Base-by-base conservation (phyloP, 1,140 invertebrate species). In the Brachionus manjavacas region DNA sequence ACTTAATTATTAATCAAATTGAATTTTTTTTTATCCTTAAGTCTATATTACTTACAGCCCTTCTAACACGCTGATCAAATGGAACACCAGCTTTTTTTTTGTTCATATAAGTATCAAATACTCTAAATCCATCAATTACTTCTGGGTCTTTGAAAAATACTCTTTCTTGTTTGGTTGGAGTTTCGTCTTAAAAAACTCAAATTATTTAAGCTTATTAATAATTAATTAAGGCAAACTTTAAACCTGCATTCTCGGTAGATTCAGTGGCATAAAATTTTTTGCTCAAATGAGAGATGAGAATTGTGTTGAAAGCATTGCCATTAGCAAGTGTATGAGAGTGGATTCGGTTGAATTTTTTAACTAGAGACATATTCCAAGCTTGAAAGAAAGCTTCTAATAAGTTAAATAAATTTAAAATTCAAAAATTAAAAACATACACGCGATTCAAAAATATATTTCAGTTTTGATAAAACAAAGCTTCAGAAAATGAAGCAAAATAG, bases 21-120 rank as follows among this genome's bases (percentile, higher is more conserved):
- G 9, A 16, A 41, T 72, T 72, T 14, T 28, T 72, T 35, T 35
- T 72, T n/a, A 16, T 41, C 23, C 46, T 20, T 23, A 43, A 43
- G 16, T 20, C 43, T 74, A 41, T 11, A 41, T 1, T 14, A 25
- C 20, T 49, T 49, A 81, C 79, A 41, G 52, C 52, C 23, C 52
- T 23, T 64, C 52, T 81, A 9, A 46, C 23, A 16, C 79, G 23
- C 25, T 60, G 64, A 41, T 81, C 79, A 28, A 81, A 81, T 1
- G 52, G 52, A 23, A 39, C 31, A 39, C n/a, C 39, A 39, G 41
- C 31, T 46, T 46, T 60, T 64, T 81, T 81, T 28, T 81, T 81
- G 20, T 81, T 81, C 79, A 81, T 81, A 16, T 81, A 81, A 14
- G 43, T 35, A 81, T 81, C 79, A 20, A 81, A 81, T 28, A 81